phyloP scores from a whole-genome alignment of 2,113 vertebrate species.

The Oreochromis tanganicae region DNA sequence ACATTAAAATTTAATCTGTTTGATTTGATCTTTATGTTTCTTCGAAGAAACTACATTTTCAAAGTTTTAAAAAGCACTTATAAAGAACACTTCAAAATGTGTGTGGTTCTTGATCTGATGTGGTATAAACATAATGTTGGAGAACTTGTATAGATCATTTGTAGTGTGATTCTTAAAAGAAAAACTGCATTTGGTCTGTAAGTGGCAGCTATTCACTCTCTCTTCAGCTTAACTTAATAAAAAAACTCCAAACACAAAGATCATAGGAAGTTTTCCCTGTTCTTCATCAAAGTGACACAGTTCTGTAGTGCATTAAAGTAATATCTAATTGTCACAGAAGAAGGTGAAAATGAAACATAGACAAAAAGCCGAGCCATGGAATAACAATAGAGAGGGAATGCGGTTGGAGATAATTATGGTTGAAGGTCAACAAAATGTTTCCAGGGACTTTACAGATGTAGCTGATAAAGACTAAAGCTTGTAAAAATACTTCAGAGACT shows the following conservation, averaged over 20 bases:
- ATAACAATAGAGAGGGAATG: constrained; percentile 14
- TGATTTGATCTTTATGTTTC: not conserved
- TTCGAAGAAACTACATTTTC: not conserved
- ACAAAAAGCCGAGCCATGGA: constrained; percentile 8
- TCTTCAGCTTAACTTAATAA: constrained; percentile 13
- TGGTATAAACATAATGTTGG: not conserved
- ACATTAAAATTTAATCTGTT: not conserved
- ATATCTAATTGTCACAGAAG: constrained; percentile 1
- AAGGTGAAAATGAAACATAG: constrained; percentile 3
- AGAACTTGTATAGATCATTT: constrained; percentile 15
- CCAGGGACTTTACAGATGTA: constrained; percentile 59
- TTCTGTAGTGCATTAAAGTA: constrained; percentile 22
- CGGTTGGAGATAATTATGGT: constrained; percentile 33
- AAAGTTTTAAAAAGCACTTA: constrained; percentile 12
- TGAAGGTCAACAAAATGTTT: constrained; percentile 66
- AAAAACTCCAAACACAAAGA: constrained; percentile 25
- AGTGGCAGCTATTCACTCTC: not conserved
- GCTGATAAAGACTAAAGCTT: constrained; percentile 64
- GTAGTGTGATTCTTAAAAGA: constrained; percentile 24
- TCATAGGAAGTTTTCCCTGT: constrained; percentile 22
- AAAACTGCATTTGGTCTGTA: constrained; percentile 20
- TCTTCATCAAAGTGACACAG: constrained; percentile 36
- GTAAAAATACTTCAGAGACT: constrained; percentile 68
- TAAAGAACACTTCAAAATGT: not conserved
- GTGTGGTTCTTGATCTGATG: not conserved